Conservation (phyloP, 2,888 invertebrate genomes). For the Ctena decussata region DNA sequence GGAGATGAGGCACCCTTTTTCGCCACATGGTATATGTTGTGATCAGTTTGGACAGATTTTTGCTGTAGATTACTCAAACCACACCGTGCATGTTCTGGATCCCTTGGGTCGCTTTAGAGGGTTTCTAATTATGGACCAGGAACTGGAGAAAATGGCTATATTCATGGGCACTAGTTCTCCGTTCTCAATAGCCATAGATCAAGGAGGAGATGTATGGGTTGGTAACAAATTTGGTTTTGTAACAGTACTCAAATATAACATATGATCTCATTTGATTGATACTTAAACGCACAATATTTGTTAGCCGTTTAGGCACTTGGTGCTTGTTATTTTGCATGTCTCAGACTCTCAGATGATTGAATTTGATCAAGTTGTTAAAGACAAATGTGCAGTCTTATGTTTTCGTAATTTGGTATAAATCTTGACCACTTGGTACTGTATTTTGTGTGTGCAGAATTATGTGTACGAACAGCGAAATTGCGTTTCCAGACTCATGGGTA, state of each 20-base stretch:
- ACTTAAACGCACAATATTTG: no score
- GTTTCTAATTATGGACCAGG: constrained; percentile 65
- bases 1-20: constrained; percentile 53
- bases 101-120: constrained; percentile 63
- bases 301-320: no score
- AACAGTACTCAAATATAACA: constrained; percentile 57
- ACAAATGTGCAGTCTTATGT: no score
- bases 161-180: constrained; percentile 68
- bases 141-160: constrained; percentile 63
- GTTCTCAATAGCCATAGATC: constrained; percentile 61
- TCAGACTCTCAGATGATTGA: no score
- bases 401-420: no score
- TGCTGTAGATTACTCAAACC: constrained; percentile 71
- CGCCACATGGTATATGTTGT: constrained; percentile 71
- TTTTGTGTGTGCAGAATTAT: no score
- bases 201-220: constrained; percentile 60
- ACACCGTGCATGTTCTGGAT: constrained; percentile 65
- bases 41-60: constrained; percentile 73
- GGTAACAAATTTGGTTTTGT: constrained; percentile 66
- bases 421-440: no score
- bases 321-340: no score
- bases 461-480: no score
- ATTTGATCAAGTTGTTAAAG: no score
- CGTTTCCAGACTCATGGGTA: no score
- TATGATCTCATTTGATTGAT: constrained; percentile 12